Percentiles rank a stretch among this genome's conserved stretches.
Conservation (phyloP, 2,797 vertebrate genomes). For the Neosilurus hyrtlii region DNA sequence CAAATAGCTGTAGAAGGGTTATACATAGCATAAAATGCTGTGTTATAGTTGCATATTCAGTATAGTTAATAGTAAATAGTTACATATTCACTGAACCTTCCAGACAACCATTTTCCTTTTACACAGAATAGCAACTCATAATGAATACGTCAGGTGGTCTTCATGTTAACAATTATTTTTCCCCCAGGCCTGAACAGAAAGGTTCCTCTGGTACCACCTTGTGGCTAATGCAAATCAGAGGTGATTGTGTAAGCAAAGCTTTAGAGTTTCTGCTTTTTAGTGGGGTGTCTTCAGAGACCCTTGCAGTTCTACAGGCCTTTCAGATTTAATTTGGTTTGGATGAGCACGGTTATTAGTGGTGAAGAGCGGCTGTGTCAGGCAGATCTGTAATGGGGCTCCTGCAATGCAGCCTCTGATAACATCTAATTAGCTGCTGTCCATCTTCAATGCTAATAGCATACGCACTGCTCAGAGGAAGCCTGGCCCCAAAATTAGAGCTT, state of each 20-base stretch:
- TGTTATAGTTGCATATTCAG: too few relatives aligned
- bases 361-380: slow-evolving; percentile 56
- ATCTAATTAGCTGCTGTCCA: slow-evolving; percentile 59
- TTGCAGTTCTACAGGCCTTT: slow-evolving; percentile 57
- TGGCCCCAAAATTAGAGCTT: neutral
- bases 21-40: neutral
- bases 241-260: slow-evolving; percentile 52
- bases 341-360: slow-evolving; percentile 61
- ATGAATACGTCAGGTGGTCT: slow-evolving; percentile 27
- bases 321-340: slow-evolving; percentile 67
- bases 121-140: neutral
- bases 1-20: neutral
- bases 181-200: slow-evolving; percentile 14
- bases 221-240: slow-evolving; percentile 57
- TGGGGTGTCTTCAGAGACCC: slow-evolving; percentile 56
- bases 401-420: slow-evolving; percentile 59
- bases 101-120: neutral
- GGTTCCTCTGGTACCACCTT: slow-evolving; percentile 36
- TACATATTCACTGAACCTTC: neutral
- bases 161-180: slow-evolving; percentile 27
- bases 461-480: slow-evolving; percentile 22
- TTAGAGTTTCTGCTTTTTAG: slow-evolving; percentile 55
- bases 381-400: slow-evolving; percentile 51
- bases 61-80: too few relatives aligned
- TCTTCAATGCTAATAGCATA: slow-evolving; percentile 55